Evolutionary conservation across 2,797 vertebrate species (phyloP).

Genomic region (Tragelaphus eurycerus): DNA sequence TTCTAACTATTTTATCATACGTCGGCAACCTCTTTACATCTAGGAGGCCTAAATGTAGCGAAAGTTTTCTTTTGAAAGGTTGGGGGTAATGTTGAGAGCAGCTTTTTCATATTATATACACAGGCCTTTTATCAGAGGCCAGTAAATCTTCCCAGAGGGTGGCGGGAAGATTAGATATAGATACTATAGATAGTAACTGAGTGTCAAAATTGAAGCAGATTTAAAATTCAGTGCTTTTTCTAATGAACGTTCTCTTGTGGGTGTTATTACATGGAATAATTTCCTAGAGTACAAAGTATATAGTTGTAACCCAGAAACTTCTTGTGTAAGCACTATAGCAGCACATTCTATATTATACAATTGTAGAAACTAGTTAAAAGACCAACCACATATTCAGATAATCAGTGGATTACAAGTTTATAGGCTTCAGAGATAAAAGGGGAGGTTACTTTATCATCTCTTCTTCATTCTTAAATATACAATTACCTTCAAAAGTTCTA

Average conservation of each 20-base stretch:
- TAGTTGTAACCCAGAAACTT: neutral
- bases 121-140: neutral
- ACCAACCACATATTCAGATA: neutral
- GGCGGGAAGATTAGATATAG: neutral
- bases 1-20: neutral
- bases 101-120: neutral
- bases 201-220: neutral
- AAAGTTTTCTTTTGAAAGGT: neutral
- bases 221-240: neutral
- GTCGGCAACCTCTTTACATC: neutral
- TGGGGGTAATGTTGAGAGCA: neutral
- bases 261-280: neutral
- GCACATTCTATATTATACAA: neutral
- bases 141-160: neutral
- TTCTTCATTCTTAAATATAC: neutral
- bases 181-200: neutral
- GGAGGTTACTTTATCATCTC: neutral
- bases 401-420: neutral
- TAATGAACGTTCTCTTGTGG: neutral
- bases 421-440: neutral
- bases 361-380: neutral
- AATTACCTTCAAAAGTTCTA: neutral
- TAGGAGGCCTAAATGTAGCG: neutral
- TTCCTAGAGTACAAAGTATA: neutral
- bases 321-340: neutral